These are phyloP conservation scores for Melopsittacus undulatus DNA, from an alignment of 2,797 vertebrate species.

Conservation along the genomic window DNA sequence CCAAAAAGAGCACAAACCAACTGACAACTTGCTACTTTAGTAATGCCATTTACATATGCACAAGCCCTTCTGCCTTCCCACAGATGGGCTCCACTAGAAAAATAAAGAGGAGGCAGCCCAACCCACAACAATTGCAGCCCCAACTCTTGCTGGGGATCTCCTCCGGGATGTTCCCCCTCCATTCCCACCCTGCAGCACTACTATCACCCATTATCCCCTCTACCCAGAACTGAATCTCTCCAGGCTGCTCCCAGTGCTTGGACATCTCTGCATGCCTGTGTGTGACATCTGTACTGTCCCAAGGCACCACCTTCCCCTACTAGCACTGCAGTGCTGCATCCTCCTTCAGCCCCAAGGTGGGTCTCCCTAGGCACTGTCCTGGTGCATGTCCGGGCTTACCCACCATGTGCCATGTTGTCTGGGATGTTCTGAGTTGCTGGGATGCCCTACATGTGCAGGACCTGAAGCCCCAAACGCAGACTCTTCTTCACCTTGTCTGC, in stretches of 20 bases:
- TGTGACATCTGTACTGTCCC: neutral
- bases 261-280: neutral
- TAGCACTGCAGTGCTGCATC: neutral
- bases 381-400: neutral
- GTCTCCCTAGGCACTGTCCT: neutral
- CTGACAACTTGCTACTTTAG: neutral
- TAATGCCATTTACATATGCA: neutral
- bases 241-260: too few relatives aligned
- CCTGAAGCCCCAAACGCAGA: neutral
- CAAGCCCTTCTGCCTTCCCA: neutral
- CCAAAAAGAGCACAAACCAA: neutral
- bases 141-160: neutral
- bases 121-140: neutral
- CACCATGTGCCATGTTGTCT: neutral
- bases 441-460: neutral
- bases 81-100: neutral
- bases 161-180: neutral
- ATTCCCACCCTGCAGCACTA: neutral
- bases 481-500: neutral
- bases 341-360: neutral
- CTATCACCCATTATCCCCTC: neutral
- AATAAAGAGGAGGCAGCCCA: neutral
- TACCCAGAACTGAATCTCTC: neutral
- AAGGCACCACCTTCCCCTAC: too few relatives aligned
- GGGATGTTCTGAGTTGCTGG: neutral